These are phyloP conservation scores for Gerris buenoi DNA, from an alignment of 1,140 invertebrate species.

Conservation along the genomic window DNA sequence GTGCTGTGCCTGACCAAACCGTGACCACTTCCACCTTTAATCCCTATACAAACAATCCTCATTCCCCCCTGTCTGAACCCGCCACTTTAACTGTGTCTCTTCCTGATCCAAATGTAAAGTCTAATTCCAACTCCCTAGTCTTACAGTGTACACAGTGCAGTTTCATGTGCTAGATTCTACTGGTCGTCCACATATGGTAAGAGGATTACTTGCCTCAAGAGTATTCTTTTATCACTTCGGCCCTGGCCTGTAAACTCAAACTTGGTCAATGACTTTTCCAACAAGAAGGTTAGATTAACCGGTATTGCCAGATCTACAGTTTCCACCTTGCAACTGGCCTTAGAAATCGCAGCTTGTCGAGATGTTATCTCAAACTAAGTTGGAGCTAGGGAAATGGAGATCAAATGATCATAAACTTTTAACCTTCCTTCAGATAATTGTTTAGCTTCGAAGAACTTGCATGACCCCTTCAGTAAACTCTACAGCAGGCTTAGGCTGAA, in stretches of 20 bases:
- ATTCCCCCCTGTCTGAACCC: not conserved
- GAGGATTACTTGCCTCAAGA: not conserved
- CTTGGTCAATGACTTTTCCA: not conserved
- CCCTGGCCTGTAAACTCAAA: not conserved
- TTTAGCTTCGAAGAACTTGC: not conserved
- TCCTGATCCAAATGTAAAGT: not conserved
- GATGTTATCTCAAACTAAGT: not conserved
- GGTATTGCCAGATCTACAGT: not conserved
- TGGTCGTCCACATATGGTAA: not conserved
- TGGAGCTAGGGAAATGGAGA: not conserved
- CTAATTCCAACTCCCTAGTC: not conserved
- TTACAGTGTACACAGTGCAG: not conserved
- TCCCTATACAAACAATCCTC: not conserved
- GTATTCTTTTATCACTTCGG: not conserved
- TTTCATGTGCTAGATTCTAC: not conserved
- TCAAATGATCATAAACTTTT: not conserved
- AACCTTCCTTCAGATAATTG: not conserved
- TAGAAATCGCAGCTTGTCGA: not conserved
- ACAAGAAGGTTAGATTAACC: not conserved
- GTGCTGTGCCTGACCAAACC: not conserved
- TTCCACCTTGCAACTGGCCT: not conserved
- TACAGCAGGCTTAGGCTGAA: not conserved
- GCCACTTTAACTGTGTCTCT: not conserved
- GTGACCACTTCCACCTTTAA: not conserved
- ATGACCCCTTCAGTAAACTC: not conserved